Base-by-base conservation (phyloP, 2,888 invertebrate species). In the Limulus polyphemus region DNA sequence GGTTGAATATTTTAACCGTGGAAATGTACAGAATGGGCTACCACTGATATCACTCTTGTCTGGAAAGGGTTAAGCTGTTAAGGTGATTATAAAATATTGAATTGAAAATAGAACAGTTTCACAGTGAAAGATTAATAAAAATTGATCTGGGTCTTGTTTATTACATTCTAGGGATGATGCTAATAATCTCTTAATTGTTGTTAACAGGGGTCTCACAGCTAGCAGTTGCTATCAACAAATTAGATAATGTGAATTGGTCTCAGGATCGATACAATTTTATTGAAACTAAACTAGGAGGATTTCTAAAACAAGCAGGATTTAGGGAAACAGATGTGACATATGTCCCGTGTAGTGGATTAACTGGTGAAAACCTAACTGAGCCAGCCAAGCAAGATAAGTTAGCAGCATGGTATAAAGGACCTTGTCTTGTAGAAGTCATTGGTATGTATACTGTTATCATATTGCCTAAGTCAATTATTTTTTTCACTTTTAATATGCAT, bases 301-400 rank as follows among this genome's bases (percentile, higher is more conserved):
- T 94, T 72, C 77, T 98, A 46, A 92, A 89, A 76, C 90, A 91
- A 77, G 92, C 88, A 16, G 95, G 95, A 1, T 97, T 88, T 74
- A 87, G 88, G 74, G 92, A 94, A 48, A 80, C 81, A 11, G 90
- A 91, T 75, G 84, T 95, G 0, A 84, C 83, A 1, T 98, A 86
- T 77, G 87, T 98, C 14, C 98, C 99, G 3, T 94, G 95, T 73
- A 94, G 94, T 68, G 99, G 99, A 4, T 79, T 99, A n/a, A 88
- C 86, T 1, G 99, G 99, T 11, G 90, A 93, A 75, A 99, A 99
- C 79, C 61, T 71, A 10, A 59, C 80, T 95, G 57, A 54, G 32
- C 49, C 59, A 10, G 52, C 70, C 47, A 54, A 64, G 58, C 59
- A 54, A 10, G 54, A 62, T 48, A 68, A 71, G n/a, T 71, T 94